Conservation (phyloP, 2,113 vertebrate species). For the Steatornis caripensis region DNA sequence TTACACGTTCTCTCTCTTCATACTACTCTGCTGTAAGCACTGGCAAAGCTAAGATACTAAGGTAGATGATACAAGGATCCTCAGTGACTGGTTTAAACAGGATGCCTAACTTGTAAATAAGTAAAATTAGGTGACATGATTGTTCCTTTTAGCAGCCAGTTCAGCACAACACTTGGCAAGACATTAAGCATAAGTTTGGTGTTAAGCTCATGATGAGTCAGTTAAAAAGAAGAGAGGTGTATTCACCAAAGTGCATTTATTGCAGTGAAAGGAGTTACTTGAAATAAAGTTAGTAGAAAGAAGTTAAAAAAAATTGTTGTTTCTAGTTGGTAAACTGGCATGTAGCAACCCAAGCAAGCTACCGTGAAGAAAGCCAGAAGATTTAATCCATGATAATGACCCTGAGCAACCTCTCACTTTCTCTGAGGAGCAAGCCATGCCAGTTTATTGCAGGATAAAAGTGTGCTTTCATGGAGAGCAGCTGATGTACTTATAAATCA, state of each 20-base stretch:
- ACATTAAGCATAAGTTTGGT: neutral
- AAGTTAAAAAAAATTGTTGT: neutral
- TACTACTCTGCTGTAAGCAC: neutral
- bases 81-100: neutral
- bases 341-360: neutral
- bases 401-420: neutral
- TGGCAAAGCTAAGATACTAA: neutral
- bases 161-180: neutral
- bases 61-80: neutral
- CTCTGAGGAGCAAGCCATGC: neutral
- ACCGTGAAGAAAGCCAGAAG: neutral
- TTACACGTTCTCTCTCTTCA: neutral
- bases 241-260: neutral
- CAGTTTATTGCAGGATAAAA: neutral
- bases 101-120: neutral
- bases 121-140: neutral
- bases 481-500: neutral
- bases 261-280: neutral
- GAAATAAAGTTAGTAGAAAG: neutral
- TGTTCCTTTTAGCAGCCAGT: neutral
- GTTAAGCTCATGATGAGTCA: neutral
- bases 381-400: neutral
- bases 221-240: neutral
- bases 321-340: neutral
- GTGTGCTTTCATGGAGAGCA: neutral